Base-by-base conservation (phyloP, 2,797 vertebrate species). In the Novumbra hubbsi region DNA sequence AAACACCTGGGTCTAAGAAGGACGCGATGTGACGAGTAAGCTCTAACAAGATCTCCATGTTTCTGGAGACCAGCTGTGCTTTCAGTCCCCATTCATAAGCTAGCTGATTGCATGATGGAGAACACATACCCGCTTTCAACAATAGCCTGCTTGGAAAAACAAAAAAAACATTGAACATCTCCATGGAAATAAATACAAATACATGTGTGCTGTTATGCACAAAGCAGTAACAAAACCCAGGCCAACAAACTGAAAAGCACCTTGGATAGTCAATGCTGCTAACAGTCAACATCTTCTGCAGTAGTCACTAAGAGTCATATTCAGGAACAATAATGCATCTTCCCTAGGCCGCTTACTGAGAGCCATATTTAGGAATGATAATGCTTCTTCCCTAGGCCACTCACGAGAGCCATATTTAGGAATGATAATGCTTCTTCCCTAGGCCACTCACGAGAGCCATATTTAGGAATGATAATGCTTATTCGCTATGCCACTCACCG, bases 11-110 rank as follows among this genome's bases (percentile, higher is more conserved):
- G 72, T 73, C 70, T 76, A 69, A 74, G 64, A 12, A 24, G 49
- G 68, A 70, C 9, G 27, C 73, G 57, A 80, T 84, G 78, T 75
- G 0, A 67, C 73, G 71, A 65, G 30, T 24, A 60, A 60, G 21
- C 21, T 8, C 70, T 52, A 76, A 72, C 16, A 27, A 48, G 50
- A 69, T 62, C 70, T 66, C 55, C 74, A 72, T 75, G 76, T 84
- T 80, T 76, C 64, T 80, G 38, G 63, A 32, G 28, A 62, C 74
- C 82, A 86, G 82, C 79, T 83, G 84, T 78, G 74, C 64, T 79
- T 85, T 84, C 70, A 76, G 73, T 83, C 84, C 60, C 71, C 79
- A 79, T 80, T 83, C 69, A 67, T 70, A 73, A 14, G 65, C 34
- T 50, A 71, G 69, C 76, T 81, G 68, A 21, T 64, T 21, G 74